Evolutionary conservation across 2,797 vertebrate species (phyloP).

Genomic region (Rhinatrema bivittatum): DNA sequence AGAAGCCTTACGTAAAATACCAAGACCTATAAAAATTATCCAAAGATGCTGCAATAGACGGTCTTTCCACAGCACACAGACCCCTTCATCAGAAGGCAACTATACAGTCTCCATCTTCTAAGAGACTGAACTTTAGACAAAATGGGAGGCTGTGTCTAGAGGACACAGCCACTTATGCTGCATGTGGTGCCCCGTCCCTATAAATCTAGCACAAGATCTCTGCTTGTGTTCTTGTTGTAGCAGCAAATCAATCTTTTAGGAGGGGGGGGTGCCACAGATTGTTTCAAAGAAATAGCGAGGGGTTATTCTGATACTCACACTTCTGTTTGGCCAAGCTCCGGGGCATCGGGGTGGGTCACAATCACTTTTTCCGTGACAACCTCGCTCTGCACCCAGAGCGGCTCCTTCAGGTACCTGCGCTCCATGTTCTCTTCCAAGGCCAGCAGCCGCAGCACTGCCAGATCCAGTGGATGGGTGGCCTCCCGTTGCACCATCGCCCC

Average conservation of each 20-base stretch:
- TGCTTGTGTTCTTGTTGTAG: not conserved
- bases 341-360: slow-evolving; percentile 31
- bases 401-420: slow-evolving; percentile 86
- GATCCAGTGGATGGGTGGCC: slow-evolving; percentile 77
- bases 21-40: too few relatives aligned
- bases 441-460: slow-evolving; percentile 77
- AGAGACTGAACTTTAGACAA: too few relatives aligned
- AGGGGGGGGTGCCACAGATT: too few relatives aligned
- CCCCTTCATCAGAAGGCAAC: too few relatives aligned
- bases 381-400: slow-evolving; percentile 81
- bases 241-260: too few relatives aligned
- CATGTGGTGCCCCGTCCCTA: not conserved
- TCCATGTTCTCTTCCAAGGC: slow-evolving; percentile 87
- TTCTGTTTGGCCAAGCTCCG: slow-evolving; percentile 31
- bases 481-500: slow-evolving; percentile 69
- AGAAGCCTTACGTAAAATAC: too few relatives aligned
- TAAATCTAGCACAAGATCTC: not conserved
- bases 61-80: too few relatives aligned
- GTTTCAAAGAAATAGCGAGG: rapidly evolving
- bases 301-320: slow-evolving; percentile 39
- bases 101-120: too few relatives aligned
- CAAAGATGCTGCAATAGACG: too few relatives aligned
- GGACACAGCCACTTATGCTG: too few relatives aligned
- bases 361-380: slow-evolving; percentile 75
- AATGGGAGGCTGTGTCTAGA: too few relatives aligned